Evolutionary conservation across 2,797 vertebrate species (phyloP), one percentile per base, ranked within the genome.

Genomic region (Alfaro cultratus): DNA sequence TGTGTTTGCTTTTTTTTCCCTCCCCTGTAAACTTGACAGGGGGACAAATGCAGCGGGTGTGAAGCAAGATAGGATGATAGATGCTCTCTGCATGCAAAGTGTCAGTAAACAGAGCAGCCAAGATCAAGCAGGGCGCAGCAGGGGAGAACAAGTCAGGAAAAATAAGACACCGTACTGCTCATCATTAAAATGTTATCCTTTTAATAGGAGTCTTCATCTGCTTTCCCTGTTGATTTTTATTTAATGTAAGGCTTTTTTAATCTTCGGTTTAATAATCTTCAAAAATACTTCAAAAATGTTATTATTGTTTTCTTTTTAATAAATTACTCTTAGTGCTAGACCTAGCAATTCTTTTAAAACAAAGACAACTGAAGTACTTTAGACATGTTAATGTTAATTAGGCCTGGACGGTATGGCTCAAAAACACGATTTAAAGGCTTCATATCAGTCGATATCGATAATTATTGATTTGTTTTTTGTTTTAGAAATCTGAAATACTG

Each of bases 1-100:
- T 81, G 51, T 57, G 26, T 60, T 68, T 80, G 23, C 76, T 78
- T 78, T 3, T 67, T 80, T 73, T 68, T 39, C 67, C 34, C 67
- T 16, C 60, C 78, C 79, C 71, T 75, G 68, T 76, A 53, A 87
- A 82, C 10, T 39, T 71, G 36, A 87, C 85, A 78, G 83, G 62
- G 67, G 72, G 86, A 90, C 74, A 68, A 79, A 80, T 73, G 77
- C 81, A 74, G 74, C 0, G 3, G 87, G 77, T n/a, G 77, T 26
- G 39, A 51, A 80, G 83, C 73, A 31, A 68, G 84, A 85, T 76
- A 71, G 68, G 75, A 73, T 89, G 90, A 91, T 86, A 82, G 79
- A 90, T 88, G 89, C 79, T 83, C 74, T 85, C 83, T 78, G 45
- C 83, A 77, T 86, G 85, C 80, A 76, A 79, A 45, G 80, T 76